phyloP scores from a whole-genome alignment of 2,113 vertebrate species.

The Salvelinus sp. region DNA sequence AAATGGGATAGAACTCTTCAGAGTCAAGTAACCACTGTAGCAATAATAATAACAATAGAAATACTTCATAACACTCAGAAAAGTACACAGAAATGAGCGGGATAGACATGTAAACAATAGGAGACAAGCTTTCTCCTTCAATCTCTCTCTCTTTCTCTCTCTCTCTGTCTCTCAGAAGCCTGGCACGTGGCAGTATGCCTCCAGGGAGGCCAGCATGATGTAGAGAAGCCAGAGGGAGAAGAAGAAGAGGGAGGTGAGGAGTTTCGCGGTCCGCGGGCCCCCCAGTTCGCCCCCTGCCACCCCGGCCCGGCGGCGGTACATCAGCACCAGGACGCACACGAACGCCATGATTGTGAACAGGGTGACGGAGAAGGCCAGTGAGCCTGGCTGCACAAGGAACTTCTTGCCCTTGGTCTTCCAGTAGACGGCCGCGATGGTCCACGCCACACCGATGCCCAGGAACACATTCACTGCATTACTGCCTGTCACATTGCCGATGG shows the following conservation, averaged over 20 bases:
- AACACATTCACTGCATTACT: slow-evolving; percentile 85
- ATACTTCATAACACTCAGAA: slow-evolving; percentile 1
- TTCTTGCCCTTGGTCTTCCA: slow-evolving; percentile 73
- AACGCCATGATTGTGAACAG: slow-evolving; percentile 80
- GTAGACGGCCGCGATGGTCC: slow-evolving; percentile 81
- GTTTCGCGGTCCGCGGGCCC: slow-evolving; percentile 78
- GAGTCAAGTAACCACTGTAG: slow-evolving; percentile 9
- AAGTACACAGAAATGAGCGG: neutral
- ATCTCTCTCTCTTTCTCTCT: neutral
- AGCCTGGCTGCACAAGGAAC: slow-evolving; percentile 78
- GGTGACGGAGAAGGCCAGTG: slow-evolving; percentile 82
- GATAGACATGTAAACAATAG: slow-evolving; percentile 38
- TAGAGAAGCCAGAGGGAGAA: slow-evolving; percentile 78
- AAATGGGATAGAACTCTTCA: neutral
- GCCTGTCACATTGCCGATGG: slow-evolving; percentile 84
- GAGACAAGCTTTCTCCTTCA: neutral
- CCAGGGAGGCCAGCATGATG: slow-evolving; percentile 78
- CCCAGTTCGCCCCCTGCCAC: slow-evolving; percentile 79
- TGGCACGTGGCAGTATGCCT: slow-evolving; percentile 80
- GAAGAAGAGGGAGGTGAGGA: slow-evolving; percentile 76
- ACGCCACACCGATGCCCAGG: slow-evolving; percentile 83
- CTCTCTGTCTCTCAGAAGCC: slow-evolving; percentile 69
- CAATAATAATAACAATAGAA: slow-evolving; percentile 10
- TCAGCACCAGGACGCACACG: slow-evolving; percentile 64
- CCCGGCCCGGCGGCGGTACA: slow-evolving; percentile 76